Evolutionary conservation across 92 coral and sea anemone genomes (phyloP), one percentile per base, ranked within the genome.

Genomic region (Parazoanthus darwini): DNA sequence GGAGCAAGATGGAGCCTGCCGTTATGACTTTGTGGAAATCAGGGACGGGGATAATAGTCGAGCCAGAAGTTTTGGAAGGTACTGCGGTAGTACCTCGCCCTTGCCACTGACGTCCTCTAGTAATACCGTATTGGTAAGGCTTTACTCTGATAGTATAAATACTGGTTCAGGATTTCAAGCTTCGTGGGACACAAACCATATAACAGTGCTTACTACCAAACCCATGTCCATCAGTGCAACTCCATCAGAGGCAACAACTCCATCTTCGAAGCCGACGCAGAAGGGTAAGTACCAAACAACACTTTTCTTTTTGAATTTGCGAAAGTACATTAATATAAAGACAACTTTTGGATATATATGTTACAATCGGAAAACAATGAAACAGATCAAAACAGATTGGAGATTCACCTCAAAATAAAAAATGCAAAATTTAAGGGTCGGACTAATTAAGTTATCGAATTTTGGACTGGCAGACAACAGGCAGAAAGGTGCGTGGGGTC

Each of bases 1-100:
- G 66, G 98, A 96, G 86, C 91, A 92, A 68, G 93, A 89, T 79
- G 92, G 92, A 29, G 77, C 51, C 29, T 96, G 98, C 87, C 93
- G 91, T 23, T 94, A 77, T 88, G 98, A 96, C 86, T 96, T 86
- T 85, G 94, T 96, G 43, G 93, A 92, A 78, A 77, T 96, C 82
- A 89, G 94, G 79, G 96, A 96, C 76, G 95, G 96, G 38, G 88
- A 90, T 63, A 74, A 65, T 18, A 33, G 82, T 20, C 50, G 77
- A 33, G 93, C 90, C 15, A 78, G 91, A 15, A 83, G 88, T 33
- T 75, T 94, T 67, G 93, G 92, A 71, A 92, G 82, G 44, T 91
- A 90, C 39, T 96, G 98, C 87, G 94, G 98, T 14, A 93, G 93
- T 43, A 88, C 42, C 23, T 74, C 83, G 81, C 95, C 94, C 79